A percentile compares a stretch with the other conserved stretches of the same genome.
Conservation (phyloP, 2,888 invertebrate genomes). For the Ochlodes sylvanus region DNA sequence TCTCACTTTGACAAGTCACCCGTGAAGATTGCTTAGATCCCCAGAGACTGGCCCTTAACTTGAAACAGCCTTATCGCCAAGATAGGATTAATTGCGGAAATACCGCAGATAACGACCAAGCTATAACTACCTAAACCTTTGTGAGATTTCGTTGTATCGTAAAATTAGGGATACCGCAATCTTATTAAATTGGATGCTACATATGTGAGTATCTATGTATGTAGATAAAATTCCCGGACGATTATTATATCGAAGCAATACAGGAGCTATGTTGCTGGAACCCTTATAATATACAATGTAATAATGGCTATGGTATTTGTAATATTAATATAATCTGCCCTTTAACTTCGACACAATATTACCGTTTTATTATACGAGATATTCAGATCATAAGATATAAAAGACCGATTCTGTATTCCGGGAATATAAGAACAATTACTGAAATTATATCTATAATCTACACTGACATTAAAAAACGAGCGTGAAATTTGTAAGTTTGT, state of each 20-base stretch:
- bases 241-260: not conserved
- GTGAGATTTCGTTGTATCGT: conserved; percentile 49
- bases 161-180: conserved; percentile 41
- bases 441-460: too few relatives aligned
- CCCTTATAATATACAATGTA: not conserved
- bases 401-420: too few relatives aligned
- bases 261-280: not conserved
- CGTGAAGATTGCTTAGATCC: conserved; percentile 85
- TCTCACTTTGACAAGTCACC: conserved; percentile 83
- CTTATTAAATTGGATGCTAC: conserved; percentile 39
- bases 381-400: too few relatives aligned
- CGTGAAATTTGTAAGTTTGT: too few relatives aligned
- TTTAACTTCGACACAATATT: not conserved
- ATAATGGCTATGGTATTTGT: conserved; percentile 10
- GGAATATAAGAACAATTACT: too few relatives aligned
- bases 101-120: conserved; percentile 76
- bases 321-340: conserved; percentile 5
- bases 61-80: conserved; percentile 80
- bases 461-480: too few relatives aligned
- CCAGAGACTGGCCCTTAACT: conserved; percentile 79
- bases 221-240: conserved; percentile 25
- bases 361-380: not conserved
- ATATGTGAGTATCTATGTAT: not conserved
- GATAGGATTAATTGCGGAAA: conserved; percentile 84
- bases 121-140: conserved; percentile 70